Evolutionary conservation across 2,113 vertebrate genomes (phyloP), one percentile per base, ranked within the genome.

Genomic region (Festucalex cinctus): DNA sequence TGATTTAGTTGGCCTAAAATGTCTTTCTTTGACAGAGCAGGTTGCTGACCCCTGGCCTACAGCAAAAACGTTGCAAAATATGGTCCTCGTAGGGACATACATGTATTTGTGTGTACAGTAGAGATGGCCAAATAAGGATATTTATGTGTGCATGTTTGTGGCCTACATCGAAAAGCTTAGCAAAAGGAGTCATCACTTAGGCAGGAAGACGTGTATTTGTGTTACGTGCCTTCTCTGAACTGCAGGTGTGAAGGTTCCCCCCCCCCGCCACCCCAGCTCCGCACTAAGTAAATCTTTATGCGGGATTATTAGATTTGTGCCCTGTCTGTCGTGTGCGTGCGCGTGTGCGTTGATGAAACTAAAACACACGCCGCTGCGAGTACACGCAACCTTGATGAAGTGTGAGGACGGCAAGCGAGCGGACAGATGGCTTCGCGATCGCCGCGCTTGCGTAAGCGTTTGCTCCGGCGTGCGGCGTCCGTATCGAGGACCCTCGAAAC

Each of bases 341-440:
- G 63, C 73, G 74, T 73, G 69, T 70, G 81, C 71, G 37, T 39
- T 53, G 51, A 53, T 62, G 65, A 58, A 46, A 39, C 7, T 57
- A 28, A 66, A 28, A 66, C 72, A 66, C 73, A 72, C 70, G 71
- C 54, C 37, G 43, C 66, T 46, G 59, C 28, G 67, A 78, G 65
- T 17, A 82, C 70, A 76, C 62, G 69, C 84, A 85, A 83, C 86
- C 85, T 88, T 83, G 83, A 84, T 79, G 74, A 79, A 79, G 73
- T 79, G 68, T 79, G 84, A 85, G 86, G 85, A 85, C 75, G 28
- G 71, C 81, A 81, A 71, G 66, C 57, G 28, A 84, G 70, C 0
- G 57, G 84, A 68, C 81, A 86, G 85, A 85, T 87, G 83, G 83
- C 81, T 58, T 83, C 80, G 62, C 83, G 82, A 81, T 86, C 76